Percentiles rank a stretch among this genome's conserved stretches.
Conservation (phyloP, 64 coral and sea anemone species). For the Dendrophyllia cribrosa region DNA sequence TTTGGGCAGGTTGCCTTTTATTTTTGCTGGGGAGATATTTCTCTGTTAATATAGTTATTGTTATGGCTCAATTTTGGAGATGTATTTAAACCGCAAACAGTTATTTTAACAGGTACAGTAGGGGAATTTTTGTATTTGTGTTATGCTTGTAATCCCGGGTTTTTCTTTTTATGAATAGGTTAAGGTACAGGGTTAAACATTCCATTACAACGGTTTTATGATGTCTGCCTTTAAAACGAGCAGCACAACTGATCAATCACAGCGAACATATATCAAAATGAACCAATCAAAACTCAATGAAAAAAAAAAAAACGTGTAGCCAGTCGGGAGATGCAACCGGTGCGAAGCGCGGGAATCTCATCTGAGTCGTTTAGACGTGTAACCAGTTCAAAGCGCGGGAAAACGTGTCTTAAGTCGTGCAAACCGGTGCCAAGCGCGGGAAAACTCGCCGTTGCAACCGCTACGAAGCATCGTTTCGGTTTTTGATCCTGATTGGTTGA, state of each 20-base stretch:
- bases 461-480: too few relatives aligned
- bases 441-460: too few relatives aligned
- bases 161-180: neutral
- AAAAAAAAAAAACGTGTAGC: too few relatives aligned
- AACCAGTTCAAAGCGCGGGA: too few relatives aligned
- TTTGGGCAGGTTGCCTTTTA: neutral
- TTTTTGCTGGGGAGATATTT: neutral
- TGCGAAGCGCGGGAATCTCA: too few relatives aligned
- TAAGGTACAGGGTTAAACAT: neutral
- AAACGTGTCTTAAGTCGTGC: too few relatives aligned
- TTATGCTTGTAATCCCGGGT: neutral
- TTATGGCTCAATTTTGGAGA: neutral
- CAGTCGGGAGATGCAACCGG: too few relatives aligned
- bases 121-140: neutral
- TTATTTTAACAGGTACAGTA: neutral
- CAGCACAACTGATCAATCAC: neutral
- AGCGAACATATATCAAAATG: neutral
- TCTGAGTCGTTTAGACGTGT: too few relatives aligned
- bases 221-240: neutral
- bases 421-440: too few relatives aligned
- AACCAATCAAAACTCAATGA: too few relatives aligned
- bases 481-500: too few relatives aligned
- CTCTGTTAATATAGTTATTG: neutral
- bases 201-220: neutral
- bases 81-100: slow-evolving; percentile 11